These are phyloP conservation scores for Cyclopterus lumpus DNA, from an alignment of 2,797 vertebrate species.

Conservation along the genomic window DNA sequence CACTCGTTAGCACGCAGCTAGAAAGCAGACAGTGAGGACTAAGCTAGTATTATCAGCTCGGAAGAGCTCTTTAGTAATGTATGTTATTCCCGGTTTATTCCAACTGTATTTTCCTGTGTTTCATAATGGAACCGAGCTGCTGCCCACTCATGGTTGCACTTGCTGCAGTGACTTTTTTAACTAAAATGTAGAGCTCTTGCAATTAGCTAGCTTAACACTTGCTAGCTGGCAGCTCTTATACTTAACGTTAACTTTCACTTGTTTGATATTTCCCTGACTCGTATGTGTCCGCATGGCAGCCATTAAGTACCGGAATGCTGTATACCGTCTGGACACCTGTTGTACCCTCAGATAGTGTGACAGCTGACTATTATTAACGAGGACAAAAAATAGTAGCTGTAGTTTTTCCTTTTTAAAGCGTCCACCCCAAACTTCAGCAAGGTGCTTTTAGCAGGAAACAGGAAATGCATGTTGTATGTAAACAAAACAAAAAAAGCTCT, in stretches of 20 bases:
- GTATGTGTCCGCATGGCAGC: background rate
- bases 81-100: accelerated
- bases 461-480: background rate
- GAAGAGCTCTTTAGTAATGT: accelerated
- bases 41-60: background rate
- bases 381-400: background rate
- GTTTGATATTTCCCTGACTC: background rate
- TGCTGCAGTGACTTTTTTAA: constrained; percentile 33
- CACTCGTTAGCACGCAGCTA: constrained; percentile 29
- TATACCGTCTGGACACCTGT: constrained; percentile 23
- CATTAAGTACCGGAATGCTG: background rate
- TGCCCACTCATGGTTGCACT: constrained; percentile 31
- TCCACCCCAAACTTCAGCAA: background rate
- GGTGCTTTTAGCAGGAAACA: background rate
- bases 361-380: background rate
- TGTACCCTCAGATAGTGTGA: background rate
- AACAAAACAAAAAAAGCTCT: too few relatives aligned
- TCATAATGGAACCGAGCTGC: constrained; percentile 7
- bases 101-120: background rate
- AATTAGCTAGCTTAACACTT: background rate
- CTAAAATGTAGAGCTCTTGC: background rate
- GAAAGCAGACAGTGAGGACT: background rate
- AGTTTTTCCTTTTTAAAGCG: background rate
- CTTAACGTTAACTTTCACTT: background rate
- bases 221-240: background rate